Evolutionary conservation across 2,888 invertebrate genomes (phyloP).

Genomic region (Metopia argyrocephala): DNA sequence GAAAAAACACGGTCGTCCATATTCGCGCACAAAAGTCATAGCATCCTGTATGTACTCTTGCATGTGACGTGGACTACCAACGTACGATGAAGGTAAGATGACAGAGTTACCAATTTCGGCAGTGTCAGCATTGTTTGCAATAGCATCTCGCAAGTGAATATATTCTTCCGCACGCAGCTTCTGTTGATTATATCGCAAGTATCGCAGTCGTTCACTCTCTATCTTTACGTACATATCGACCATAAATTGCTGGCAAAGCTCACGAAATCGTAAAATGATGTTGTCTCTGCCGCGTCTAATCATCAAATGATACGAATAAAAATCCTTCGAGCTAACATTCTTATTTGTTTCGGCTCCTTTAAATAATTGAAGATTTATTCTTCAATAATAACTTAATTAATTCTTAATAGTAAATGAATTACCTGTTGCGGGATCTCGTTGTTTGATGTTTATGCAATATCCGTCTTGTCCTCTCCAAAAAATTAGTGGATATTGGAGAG

Average conservation of each 20-base stretch:
- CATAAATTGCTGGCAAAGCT: conserved; percentile 54
- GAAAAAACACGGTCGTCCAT: conserved; percentile 38
- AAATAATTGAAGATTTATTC: conserved; percentile 15
- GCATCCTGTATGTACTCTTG: conserved; percentile 40
- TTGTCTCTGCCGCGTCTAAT: conserved; percentile 49
- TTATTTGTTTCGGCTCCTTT: conserved; percentile 58
- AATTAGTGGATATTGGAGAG: too few species aligned
- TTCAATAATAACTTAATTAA: conserved; percentile 28
- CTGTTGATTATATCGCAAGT: conserved; percentile 44
- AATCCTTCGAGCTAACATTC: conserved; percentile 58
- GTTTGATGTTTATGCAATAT: too few species aligned
- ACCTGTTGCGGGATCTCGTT: conserved; percentile 49
- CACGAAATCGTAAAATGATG: conserved; percentile 48
- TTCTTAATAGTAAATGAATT: conserved; percentile 53
- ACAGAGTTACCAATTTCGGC: neutral
- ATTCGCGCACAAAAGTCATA: conserved; percentile 36
- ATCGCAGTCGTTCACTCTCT: conserved; percentile 42
- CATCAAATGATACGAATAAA: conserved; percentile 51
- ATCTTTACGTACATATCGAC: conserved; percentile 55
- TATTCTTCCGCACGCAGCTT: conserved; percentile 48
- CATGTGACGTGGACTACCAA: too few species aligned
- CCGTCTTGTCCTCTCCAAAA: too few species aligned
- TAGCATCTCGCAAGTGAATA: conserved; percentile 46
- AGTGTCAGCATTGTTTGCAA: conserved; percentile 30
- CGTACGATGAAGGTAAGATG: too few species aligned